Conservation (phyloP, 2,888 invertebrate species). For the Erebia ligea region DNA sequence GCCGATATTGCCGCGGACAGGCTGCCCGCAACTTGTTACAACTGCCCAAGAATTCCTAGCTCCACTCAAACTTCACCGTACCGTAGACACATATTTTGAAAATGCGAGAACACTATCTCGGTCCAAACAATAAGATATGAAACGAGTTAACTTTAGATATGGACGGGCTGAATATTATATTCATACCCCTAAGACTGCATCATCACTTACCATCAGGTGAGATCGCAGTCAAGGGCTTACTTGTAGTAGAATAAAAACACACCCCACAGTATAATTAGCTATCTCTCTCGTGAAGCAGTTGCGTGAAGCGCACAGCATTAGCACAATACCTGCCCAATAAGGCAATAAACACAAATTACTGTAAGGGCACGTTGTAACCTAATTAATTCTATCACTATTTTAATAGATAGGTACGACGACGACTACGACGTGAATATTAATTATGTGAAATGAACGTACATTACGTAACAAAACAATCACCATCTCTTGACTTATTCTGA, state of each 20-base stretch:
- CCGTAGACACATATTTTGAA: constrained; percentile 49
- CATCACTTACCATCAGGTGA: too few species aligned
- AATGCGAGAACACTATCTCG: constrained; percentile 12
- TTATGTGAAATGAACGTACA: constrained; percentile 31
- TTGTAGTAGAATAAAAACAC: too few species aligned
- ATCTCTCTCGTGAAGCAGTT: neutral
- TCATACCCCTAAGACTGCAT: too few species aligned
- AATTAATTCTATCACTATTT: constrained; percentile 40
- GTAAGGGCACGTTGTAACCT: constrained; percentile 30
- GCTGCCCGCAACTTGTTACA: constrained; percentile 75
- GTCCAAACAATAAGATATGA: neutral
- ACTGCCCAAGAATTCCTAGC: constrained; percentile 72
- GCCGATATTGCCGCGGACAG: constrained; percentile 74
- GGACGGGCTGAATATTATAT: neutral
- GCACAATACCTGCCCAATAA: neutral
- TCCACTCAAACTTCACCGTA: constrained; percentile 68
- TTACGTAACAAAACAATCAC: constrained; percentile 32
- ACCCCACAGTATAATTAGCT: neutral
- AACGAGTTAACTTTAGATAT: neutral
- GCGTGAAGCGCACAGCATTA: neutral
- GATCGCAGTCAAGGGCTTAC: too few species aligned
- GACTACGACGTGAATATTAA: constrained; percentile 35
- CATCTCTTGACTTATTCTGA: neutral
- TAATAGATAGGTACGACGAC: constrained; percentile 41
- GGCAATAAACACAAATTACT: constrained; percentile 14